Percentiles rank a stretch among this genome's conserved stretches.
These are phyloP conservation scores for Heliornis fulica DNA, from an alignment of 2,113 vertebrate species.

Conservation along the genomic window DNA sequence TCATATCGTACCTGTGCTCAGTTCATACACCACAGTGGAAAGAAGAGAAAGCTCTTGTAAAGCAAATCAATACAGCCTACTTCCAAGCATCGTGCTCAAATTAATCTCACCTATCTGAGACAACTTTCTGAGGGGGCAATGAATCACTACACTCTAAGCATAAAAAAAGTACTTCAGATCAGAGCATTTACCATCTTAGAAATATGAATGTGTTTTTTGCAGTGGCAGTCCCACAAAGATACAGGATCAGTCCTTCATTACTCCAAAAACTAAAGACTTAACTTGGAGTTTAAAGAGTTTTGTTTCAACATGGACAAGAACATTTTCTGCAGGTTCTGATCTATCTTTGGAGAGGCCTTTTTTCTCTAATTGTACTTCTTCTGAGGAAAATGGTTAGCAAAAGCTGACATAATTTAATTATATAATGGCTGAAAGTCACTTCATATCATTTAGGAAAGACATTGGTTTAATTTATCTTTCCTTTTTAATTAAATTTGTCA, in stretches of 20 bases:
- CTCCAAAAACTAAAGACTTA: not conserved
- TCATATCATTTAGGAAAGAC: not conserved
- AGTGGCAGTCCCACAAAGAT: not conserved
- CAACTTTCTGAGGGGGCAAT: not conserved
- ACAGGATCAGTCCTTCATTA: not conserved
- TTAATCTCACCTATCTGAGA: not conserved
- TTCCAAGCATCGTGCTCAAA: not conserved
- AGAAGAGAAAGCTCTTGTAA: not conserved
- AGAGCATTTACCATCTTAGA: not conserved
- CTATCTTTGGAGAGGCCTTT: not conserved
- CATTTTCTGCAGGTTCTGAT: not conserved
- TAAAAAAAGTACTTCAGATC: not conserved
- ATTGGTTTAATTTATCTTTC: not conserved
- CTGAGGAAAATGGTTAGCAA: not conserved
- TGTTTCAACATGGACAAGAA: not conserved
- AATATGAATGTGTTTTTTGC: not conserved
- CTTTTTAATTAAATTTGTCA: conserved; percentile 23
- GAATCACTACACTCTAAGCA: not conserved
- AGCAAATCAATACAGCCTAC: not conserved
- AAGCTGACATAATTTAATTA: conserved; percentile 7
- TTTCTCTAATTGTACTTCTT: not conserved
- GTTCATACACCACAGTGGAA: not conserved
- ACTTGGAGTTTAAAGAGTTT: not conserved
- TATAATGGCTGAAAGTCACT: not conserved
- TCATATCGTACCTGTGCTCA: not conserved